Conservation (phyloP, 1,140 invertebrate genomes). For the Maniola jurtina region DNA sequence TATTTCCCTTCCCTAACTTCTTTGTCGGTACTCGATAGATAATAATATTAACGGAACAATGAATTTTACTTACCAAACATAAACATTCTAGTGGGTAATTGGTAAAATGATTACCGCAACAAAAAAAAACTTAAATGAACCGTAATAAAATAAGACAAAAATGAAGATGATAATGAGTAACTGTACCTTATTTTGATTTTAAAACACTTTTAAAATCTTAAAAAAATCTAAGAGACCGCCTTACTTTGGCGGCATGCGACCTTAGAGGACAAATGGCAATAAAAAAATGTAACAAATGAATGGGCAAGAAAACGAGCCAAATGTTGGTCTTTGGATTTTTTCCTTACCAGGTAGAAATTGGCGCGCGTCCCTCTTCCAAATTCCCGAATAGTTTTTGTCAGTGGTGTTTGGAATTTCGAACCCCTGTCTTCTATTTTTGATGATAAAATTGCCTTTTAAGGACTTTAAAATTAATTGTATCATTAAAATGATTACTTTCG, state of each 20-base stretch:
- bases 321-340: slow-evolving; percentile 40
- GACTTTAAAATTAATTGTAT: no score
- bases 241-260: slow-evolving; percentile 45
- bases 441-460: no score
- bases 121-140: neutral
- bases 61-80: neutral
- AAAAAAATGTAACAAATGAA: slow-evolving; percentile 54
- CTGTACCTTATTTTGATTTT: slow-evolving; percentile 12
- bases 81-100: neutral
- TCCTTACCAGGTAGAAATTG: slow-evolving; percentile 52
- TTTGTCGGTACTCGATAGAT: neutral
- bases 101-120: neutral
- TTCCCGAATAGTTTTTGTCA: slow-evolving; percentile 33
- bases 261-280: slow-evolving; percentile 26
- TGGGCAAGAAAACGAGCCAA: slow-evolving; percentile 42
- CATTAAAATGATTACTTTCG: no score
- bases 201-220: slow-evolving; percentile 8
- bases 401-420: slow-evolving; percentile 20
- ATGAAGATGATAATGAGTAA: slow-evolving; percentile 1
- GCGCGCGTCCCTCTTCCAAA: slow-evolving; percentile 42
- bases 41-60: neutral
- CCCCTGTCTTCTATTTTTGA: no score
- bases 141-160: neutral
- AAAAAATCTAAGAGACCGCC: slow-evolving; percentile 13
- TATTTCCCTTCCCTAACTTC: neutral